Evolutionary conservation across 1,140 invertebrate species (phyloP), one percentile per base, ranked within the genome.

Genomic region (Mya arenaria): DNA sequence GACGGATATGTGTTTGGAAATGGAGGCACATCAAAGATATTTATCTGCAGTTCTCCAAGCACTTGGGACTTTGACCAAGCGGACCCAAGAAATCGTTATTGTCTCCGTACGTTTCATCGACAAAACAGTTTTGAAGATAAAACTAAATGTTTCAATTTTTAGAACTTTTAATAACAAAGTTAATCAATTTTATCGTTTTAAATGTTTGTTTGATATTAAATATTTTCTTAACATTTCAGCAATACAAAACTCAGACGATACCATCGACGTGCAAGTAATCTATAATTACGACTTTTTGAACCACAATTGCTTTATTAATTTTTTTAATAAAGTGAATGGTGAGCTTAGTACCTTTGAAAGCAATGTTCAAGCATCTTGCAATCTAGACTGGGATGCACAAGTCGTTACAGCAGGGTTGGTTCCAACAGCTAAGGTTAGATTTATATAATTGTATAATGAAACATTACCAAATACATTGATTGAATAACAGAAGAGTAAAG

Each of bases 1-100:
- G 13, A 2, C 8, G 37, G 36, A 28, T 63, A 75, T 19, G n/a
- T 75, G 0, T 75, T 41, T 41, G 39, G n/a, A 30, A 60, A 75
- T 75, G 52, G 32, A 44, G 62, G 36, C 15, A 75, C 5, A 23
- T 2, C 4, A 4, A 75, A 75, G 37, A 75, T 28, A 15, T 75
- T 75, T 32, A 63, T 25, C 4, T 75, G 73, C 30, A 25, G 37
- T 4, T 56, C 39, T 23, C 4, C 48, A n/a, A 52, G 55, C 52
- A 25, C 6, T 13, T 73, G 71, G 71, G 71, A 58, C 30, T 69
- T 41, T 41, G 58, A 28, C 17, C 37, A 3, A 28, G 32, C 19
- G 15, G 13, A 10, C 10, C 69, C 69, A 2, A 19, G 37, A 36
- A 52, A 56, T n/a, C 17, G 48, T 15, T 58, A 36, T 39, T 73